Base-by-base conservation (phyloP, 2,113 vertebrate species). In the Melanotaenia duboulayi region DNA sequence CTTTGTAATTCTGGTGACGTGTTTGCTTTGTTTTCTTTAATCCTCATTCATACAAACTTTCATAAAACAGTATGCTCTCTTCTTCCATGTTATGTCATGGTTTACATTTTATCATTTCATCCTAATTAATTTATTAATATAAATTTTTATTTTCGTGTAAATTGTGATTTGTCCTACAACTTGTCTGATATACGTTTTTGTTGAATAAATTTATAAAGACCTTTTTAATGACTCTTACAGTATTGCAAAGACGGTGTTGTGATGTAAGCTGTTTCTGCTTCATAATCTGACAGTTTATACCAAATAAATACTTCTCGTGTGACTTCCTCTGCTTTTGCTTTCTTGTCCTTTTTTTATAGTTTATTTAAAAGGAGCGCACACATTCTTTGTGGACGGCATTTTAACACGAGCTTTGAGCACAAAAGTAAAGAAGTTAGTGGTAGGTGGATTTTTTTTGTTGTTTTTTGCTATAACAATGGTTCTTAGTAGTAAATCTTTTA, bases 121-220 rank as follows among this genome's bases (percentile, higher is more conserved):
- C 57, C 51, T 61, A 70, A 80, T 83, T 87, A 82, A 88, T 86
- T 87, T 90, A 89, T 90, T 83, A 46, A 55, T 86, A 81, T 87
- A 52, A 69, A 56, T 42, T 40, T 22, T 61, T 64, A 11, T 50
- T 71, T 61, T 68, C 40, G 17, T 82, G 76, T 81, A 49, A 69
- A 72, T 80, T 62, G 69, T 78, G 59, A 62, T 82, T 65, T 80
- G 64, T 76, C 65, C 66, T 57, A 39, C 20, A 12, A 71, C 58
- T 65, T 22, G 65, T 84, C 73, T 59, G 57, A 82, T 46, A 46
- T 67, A 72, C 82, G 84, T 84, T 89, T 74, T 82, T 81, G 70
- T 77, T 81, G 55, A 75, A 11, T 63, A 44, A 59, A 78, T 90
- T 88, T 87, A 28, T 28, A 28, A 28, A 40, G 50, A 77, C 64